A percentile compares a stretch with the other conserved stretches of the same genome.
Conservation (phyloP, 2,888 invertebrate genomes). For the Tanytarsus gracilentus region DNA sequence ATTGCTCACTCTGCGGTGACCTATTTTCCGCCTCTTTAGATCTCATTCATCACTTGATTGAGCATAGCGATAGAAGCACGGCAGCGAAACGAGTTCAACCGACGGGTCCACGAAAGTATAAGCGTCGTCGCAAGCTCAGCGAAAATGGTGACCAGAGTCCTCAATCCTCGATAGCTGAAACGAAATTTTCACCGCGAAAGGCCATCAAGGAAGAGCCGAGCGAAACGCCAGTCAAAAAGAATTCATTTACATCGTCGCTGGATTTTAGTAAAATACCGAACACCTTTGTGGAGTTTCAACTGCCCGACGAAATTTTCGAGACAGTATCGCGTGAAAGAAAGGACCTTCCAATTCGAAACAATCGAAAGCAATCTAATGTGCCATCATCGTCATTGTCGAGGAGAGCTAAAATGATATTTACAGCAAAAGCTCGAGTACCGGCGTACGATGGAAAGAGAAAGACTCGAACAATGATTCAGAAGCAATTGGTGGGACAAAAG, state of each 20-base stretch:
- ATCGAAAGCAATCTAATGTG: constrained; percentile 34
- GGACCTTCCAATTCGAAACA: constrained; percentile 2
- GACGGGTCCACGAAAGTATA: constrained; percentile 69
- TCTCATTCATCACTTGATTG: constrained; percentile 70
- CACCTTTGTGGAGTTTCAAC: not conserved
- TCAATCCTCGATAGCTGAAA: constrained; percentile 32
- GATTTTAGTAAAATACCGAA: not conserved
- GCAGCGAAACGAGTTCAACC: constrained; percentile 62
- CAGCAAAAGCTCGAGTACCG: constrained; percentile 53
- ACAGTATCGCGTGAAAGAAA: not conserved
- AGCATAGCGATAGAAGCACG: constrained; percentile 78
- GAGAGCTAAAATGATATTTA: constrained; percentile 72
- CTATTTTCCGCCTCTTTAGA: constrained; percentile 62
- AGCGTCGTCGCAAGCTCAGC: constrained; percentile 66
- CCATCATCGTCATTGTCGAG: constrained; percentile 42
- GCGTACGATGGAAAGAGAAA: constrained; percentile 50
- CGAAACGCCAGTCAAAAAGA: no score
- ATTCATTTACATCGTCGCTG: constrained; percentile 11
- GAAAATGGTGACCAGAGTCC: constrained; percentile 46
- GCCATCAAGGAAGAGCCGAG: constrained; percentile 16
- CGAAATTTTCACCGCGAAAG: constrained; percentile 17
- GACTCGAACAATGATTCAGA: constrained; percentile 47
- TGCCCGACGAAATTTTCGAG: constrained; percentile 25
- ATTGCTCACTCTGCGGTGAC: constrained; percentile 68
- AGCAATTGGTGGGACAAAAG: no score